Conservation (phyloP, 92 coral and sea anemone genomes). For the Porites lobata region DNA sequence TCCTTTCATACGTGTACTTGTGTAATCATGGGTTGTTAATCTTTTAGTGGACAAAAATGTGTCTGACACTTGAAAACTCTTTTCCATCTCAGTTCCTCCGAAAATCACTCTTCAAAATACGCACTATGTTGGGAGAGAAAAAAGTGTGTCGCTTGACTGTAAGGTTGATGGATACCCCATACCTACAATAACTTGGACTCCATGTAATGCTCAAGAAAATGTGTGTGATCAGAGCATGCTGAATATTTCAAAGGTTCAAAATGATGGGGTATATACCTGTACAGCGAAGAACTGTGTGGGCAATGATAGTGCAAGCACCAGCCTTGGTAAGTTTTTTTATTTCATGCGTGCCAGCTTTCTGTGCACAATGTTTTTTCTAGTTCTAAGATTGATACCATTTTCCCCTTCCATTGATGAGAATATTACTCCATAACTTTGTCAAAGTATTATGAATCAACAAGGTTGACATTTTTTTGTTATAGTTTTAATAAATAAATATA, state of each 20-base stretch:
- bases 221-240: not conserved
- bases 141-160: conserved; percentile 10
- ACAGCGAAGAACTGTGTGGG: not conserved
- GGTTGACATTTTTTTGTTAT: too few species aligned
- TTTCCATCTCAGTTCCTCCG: not conserved
- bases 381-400: too few species aligned
- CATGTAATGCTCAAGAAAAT: not conserved
- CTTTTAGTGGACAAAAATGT: too few species aligned
- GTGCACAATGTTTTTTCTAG: too few species aligned
- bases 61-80: not conserved
- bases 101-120: not conserved
- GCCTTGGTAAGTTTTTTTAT: too few species aligned
- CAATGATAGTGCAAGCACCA: not conserved
- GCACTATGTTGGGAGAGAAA: conserved; percentile 7
- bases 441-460: too few species aligned
- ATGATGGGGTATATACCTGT: not conserved
- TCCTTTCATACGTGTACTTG: too few species aligned
- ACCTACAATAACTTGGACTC: conserved; percentile 13
- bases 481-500: too few species aligned
- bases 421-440: too few species aligned
- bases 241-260: not conserved
- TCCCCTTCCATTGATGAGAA: too few species aligned
- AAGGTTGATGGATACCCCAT: conserved; percentile 14
- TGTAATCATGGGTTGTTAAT: too few species aligned
- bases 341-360: too few species aligned